A percentile compares a stretch with the other conserved stretches of the same genome.
These are phyloP conservation scores for Premnoplex brunnescens DNA, from an alignment of 2,797 vertebrate genomes.

Conservation along the genomic window DNA sequence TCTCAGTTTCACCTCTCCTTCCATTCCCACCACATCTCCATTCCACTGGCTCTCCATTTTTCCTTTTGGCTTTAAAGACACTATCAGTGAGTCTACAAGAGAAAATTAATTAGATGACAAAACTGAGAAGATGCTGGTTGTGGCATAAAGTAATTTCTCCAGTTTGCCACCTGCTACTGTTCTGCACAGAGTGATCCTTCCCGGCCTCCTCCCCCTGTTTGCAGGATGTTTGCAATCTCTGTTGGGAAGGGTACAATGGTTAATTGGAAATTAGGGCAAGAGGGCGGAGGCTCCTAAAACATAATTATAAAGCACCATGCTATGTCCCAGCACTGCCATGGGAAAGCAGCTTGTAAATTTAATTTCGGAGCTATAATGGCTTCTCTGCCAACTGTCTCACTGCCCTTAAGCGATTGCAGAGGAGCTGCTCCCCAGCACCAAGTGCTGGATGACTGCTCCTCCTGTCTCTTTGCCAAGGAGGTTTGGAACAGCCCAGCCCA, in stretches of 20 bases:
- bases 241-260: conserved; percentile 29
- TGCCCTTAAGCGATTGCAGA: conserved; percentile 8
- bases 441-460: background rate
- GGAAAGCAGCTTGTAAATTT: conserved; percentile 62
- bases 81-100: background rate
- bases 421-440: conserved; percentile 12
- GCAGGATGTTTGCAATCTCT: background rate
- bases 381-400: conserved; percentile 45
- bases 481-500: conserved; percentile 12
- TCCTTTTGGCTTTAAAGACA: background rate
- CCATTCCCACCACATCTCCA: background rate
- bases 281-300: conserved; percentile 47
- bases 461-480: background rate
- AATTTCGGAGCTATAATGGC: background rate
- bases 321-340: conserved; percentile 35
- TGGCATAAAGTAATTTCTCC: background rate
- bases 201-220: background rate
- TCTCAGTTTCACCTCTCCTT: background rate
- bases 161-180: background rate
- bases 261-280: conserved; percentile 60
- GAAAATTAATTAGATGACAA: background rate
- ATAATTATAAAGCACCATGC: conserved; percentile 54
- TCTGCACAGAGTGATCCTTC: background rate
- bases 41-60: background rate
- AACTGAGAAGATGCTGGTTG: background rate